A percentile compares a stretch with the other conserved stretches of the same genome.
Conservation (phyloP, 2,888 invertebrate genomes). For the Dicroscelio sp. region DNA sequence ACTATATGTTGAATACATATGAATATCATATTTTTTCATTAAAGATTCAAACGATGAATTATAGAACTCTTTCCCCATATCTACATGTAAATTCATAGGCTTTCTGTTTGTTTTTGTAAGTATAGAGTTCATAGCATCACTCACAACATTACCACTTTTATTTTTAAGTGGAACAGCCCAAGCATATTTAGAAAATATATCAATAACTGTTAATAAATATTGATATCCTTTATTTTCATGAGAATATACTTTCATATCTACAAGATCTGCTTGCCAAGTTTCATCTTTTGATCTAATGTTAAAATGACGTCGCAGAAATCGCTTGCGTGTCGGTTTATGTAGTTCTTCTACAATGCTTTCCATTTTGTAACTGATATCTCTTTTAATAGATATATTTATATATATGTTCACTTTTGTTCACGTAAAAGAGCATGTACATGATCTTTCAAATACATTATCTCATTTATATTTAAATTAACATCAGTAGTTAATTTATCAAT, state of each 20-base stretch:
- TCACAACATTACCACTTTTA: slow-evolving; percentile 65
- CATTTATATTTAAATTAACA: too few relatives aligned
- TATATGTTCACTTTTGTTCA: too few relatives aligned
- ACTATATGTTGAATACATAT: slow-evolving; percentile 4
- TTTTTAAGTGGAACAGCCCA: slow-evolving; percentile 84
- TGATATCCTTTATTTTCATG: slow-evolving; percentile 88
- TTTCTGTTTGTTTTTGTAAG: slow-evolving; percentile 35
- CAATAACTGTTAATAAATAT: slow-evolving; percentile 89
- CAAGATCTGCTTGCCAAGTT: slow-evolving; percentile 91
- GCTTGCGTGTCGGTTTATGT: neutral
- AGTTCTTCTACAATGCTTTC: neutral
- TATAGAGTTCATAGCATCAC: slow-evolving; percentile 78
- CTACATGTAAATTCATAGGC: slow-evolving; percentile 79
- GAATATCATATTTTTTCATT: neutral
- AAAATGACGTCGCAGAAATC: neutral
- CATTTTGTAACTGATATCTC: neutral
- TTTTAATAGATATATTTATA: neutral
- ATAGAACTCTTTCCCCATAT: slow-evolving; percentile 84
- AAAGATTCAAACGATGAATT: slow-evolving; percentile 68
- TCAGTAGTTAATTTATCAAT: too few relatives aligned
- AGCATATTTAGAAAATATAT: slow-evolving; percentile 90
- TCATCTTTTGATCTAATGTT: slow-evolving; percentile 29
- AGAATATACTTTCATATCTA: slow-evolving; percentile 88
- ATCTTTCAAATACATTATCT: too few relatives aligned
- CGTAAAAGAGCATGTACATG: too few relatives aligned